A percentile compares a stretch with the other conserved stretches of the same genome.
phyloP scores from a whole-genome alignment of 2,888 invertebrate species.

The Ochropleura leucogaster region DNA sequence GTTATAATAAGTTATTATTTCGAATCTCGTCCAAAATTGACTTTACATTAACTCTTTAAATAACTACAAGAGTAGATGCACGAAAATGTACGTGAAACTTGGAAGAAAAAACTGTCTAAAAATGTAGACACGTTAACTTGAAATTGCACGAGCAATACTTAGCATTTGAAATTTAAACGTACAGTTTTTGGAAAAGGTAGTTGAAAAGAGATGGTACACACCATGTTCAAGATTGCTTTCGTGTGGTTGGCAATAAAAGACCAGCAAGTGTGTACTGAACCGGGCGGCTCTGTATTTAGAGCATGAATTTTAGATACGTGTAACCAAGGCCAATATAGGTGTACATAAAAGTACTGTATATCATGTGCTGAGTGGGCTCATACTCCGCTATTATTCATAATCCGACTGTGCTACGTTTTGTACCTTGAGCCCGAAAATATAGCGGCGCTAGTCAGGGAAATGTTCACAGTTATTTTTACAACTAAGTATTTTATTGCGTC shows the following conservation, averaged over 20 bases:
- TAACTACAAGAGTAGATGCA: conserved; percentile 1
- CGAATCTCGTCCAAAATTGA: neutral
- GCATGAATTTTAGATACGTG: conserved; percentile 82
- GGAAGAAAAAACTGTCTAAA: conserved; percentile 30
- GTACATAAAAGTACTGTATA: conserved; percentile 68
- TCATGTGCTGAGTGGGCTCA: conserved; percentile 67
- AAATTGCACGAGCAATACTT: conserved; percentile 27
- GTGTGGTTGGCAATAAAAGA: conserved; percentile 82
- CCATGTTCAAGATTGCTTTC: conserved; percentile 77
- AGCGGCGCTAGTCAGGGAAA: conserved; percentile 29
- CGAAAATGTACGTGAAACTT: conserved; percentile 9
- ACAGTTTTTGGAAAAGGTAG: conserved; percentile 29
- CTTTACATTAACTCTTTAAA: conserved; percentile 14
- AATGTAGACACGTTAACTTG: conserved; percentile 5
- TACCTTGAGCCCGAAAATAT: conserved; percentile 56
- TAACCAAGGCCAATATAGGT: conserved; percentile 75
- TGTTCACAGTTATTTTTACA: conserved; percentile 47
- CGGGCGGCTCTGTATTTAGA: conserved; percentile 77
- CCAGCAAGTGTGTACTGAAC: conserved; percentile 75
- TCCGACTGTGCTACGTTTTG: conserved; percentile 59
- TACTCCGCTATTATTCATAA: conserved; percentile 67
- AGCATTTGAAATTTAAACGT: conserved; percentile 41
- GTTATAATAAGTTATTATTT: neutral
- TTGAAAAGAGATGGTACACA: conserved; percentile 59
- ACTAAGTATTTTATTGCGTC: conserved; percentile 57